A percentile compares a stretch with the other conserved stretches of the same genome.
These are phyloP conservation scores for Diglossa brunneiventris DNA, from an alignment of 2,113 vertebrate genomes.

Conservation along the genomic window DNA sequence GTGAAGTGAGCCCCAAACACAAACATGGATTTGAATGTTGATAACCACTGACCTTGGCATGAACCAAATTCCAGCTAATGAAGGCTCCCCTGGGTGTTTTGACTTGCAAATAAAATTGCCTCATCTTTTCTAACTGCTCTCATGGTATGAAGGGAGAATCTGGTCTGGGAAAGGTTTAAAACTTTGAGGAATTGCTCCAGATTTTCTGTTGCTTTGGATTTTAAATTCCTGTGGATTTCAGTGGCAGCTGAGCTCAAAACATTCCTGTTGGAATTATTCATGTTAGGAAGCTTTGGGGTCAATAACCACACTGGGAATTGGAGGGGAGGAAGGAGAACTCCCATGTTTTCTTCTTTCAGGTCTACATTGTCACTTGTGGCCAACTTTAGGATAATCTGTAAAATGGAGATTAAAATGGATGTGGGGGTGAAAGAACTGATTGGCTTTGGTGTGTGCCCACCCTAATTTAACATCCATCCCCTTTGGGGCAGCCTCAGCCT, in stretches of 20 bases:
- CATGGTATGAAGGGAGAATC: accelerated
- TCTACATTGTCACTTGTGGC: neutral
- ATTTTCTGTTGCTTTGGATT: neutral
- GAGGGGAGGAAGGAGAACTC: neutral
- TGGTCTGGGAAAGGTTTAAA: neutral
- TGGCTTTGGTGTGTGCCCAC: neutral
- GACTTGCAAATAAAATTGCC: neutral
- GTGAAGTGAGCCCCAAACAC: neutral
- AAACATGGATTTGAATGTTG: neutral
- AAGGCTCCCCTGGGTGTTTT: neutral
- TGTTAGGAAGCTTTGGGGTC: neutral
- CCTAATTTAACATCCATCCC: neutral
- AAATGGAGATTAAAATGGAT: neutral
- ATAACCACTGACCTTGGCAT: neutral
- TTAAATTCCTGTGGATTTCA: neutral
- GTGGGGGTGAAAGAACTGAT: neutral
- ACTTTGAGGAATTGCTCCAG: neutral
- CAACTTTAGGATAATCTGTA: neutral
- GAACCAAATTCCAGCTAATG: neutral
- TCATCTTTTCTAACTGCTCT: neutral
- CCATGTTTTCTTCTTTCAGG: neutral
- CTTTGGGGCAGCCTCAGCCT: neutral
- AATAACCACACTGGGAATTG: accelerated
- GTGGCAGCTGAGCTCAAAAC: accelerated
- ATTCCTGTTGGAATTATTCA: neutral